These are phyloP conservation scores for Cataglyphis livida DNA, from an alignment of 2,888 invertebrate genomes.

Conservation along the genomic window DNA sequence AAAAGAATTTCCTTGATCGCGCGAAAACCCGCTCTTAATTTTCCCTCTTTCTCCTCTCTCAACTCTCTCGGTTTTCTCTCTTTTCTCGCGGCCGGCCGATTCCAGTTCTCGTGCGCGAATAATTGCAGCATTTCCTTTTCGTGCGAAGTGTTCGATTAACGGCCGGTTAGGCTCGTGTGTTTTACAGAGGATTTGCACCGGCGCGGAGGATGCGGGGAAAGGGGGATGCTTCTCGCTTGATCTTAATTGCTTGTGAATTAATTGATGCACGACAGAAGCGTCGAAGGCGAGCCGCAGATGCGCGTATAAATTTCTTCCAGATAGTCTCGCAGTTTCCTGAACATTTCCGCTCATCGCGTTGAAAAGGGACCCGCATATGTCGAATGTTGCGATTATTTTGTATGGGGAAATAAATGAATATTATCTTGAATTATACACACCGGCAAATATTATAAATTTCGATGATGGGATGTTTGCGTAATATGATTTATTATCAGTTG, in stretches of 20 bases:
- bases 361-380: constrained; percentile 35
- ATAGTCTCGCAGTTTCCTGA: constrained; percentile 41
- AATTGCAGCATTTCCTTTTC: constrained; percentile 44
- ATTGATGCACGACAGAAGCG: constrained; percentile 34
- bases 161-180: constrained; percentile 45
- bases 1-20: constrained; percentile 16
- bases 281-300: constrained; percentile 40
- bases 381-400: constrained; percentile 31
- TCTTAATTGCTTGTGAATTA: constrained; percentile 58
- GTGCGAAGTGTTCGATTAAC: constrained; percentile 39
- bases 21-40: constrained; percentile 24
- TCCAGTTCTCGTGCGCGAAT: constrained; percentile 51
- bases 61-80: constrained; percentile 15
- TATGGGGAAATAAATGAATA: constrained; percentile 34
- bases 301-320: constrained; percentile 46
- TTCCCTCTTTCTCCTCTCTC: constrained; percentile 2
- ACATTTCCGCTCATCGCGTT: constrained; percentile 29
- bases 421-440: constrained; percentile 25
- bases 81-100: constrained; percentile 35
- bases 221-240: constrained; percentile 36
- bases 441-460: constrained; percentile 12
- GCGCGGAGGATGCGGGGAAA: constrained; percentile 1
- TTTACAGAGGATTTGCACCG: constrained; percentile 44
- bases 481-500: background rate
- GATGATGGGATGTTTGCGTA: background rate